Percentiles rank a stretch among this genome's conserved stretches.
Conservation (phyloP, 1,140 invertebrate genomes). For the Papilio machaon region DNA sequence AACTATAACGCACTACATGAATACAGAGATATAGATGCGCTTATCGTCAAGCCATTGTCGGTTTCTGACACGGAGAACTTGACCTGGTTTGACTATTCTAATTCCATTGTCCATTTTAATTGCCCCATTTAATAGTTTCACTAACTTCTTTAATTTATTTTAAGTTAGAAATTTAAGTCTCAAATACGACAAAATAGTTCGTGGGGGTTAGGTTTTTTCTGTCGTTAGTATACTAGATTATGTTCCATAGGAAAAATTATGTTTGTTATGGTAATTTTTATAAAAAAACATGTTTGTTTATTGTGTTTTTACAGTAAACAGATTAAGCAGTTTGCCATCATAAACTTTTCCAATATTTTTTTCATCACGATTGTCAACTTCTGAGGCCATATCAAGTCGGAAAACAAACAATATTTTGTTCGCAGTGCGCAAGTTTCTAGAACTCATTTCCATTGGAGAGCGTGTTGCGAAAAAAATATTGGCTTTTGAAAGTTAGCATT, state of each 20-base stretch:
- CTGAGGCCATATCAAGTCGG: conserved; percentile 57
- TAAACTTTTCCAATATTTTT: conserved; percentile 77
- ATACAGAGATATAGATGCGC: background rate
- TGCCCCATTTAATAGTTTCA: background rate
- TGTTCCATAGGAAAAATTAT: too few species aligned
- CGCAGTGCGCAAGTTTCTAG: conserved; percentile 57
- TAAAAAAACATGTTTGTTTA: background rate
- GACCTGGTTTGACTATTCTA: conserved; percentile 22
- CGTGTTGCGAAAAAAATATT: conserved; percentile 57
- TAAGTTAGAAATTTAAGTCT: background rate
- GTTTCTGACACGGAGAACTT: conserved; percentile 24
- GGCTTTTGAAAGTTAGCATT: conserved; percentile 47
- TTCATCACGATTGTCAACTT: conserved; percentile 71
- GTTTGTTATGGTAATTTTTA: background rate
- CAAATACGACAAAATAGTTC: too few species aligned
- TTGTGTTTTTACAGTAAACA: conserved; percentile 6
- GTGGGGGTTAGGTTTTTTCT: too few species aligned
- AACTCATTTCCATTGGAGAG: conserved; percentile 64
- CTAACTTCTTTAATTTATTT: background rate
- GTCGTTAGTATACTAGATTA: too few species aligned
- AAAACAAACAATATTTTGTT: conserved; percentile 70
- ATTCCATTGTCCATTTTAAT: conserved; percentile 31
- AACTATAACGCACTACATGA: background rate
- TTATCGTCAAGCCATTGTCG: conserved; percentile 18
- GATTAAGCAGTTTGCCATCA: conserved; percentile 50